phyloP scores from a whole-genome alignment of 2,888 invertebrate genomes.

The Tricholauxania praeusta region DNA sequence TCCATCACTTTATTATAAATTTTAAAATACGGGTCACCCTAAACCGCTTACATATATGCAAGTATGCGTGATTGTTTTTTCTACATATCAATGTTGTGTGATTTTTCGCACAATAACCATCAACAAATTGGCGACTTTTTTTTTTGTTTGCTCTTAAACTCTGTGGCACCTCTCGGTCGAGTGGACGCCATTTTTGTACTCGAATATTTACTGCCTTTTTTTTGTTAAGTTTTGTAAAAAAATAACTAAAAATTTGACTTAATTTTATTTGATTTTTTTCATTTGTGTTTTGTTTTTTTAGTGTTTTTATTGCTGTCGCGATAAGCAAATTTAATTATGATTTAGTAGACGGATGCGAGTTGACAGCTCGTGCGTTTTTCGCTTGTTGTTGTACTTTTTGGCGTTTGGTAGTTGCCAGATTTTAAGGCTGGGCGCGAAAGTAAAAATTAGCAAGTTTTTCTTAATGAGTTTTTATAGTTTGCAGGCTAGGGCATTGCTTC shows the following conservation, averaged over 20 bases:
- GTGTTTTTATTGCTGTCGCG: neutral
- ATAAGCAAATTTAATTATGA: constrained; percentile 35
- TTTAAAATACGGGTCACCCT: neutral
- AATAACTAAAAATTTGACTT: neutral
- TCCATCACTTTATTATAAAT: too few relatives aligned
- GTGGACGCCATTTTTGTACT: constrained; percentile 17
- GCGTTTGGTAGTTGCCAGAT: too few relatives aligned
- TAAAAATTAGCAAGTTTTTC: too few relatives aligned
- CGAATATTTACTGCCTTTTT: neutral
- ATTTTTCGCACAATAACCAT: constrained; percentile 46
- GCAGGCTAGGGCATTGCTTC: too few relatives aligned
- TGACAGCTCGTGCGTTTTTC: constrained; percentile 21
- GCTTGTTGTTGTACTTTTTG: constrained; percentile 1
- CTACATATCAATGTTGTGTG: constrained; percentile 52
- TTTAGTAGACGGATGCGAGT: constrained; percentile 32
- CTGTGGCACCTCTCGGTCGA: constrained; percentile 26
- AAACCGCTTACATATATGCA: constrained; percentile 10
- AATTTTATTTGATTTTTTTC: neutral
- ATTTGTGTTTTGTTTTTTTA: neutral
- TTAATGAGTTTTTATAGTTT: too few relatives aligned
- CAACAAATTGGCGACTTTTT: constrained; percentile 37
- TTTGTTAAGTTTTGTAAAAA: neutral
- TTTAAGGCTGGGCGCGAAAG: too few relatives aligned
- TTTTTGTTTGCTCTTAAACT: constrained; percentile 35
- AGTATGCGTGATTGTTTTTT: constrained; percentile 27